These are phyloP conservation scores for Drosophila mojavensis DNA, from an alignment of 1,140 invertebrate genomes.

Conservation along the genomic window DNA sequence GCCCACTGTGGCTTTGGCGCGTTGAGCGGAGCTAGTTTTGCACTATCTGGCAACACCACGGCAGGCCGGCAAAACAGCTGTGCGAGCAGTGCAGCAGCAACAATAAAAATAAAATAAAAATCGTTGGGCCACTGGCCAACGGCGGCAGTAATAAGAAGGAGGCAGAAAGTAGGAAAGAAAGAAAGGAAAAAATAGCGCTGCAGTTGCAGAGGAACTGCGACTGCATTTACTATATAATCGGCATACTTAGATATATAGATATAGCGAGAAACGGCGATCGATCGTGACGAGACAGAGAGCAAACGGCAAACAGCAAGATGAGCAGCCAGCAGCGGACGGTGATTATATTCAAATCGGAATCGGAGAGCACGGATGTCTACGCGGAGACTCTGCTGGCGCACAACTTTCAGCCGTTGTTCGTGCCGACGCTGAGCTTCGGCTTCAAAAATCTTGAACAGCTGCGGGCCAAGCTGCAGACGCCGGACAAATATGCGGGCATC, in stretches of 20 bases:
- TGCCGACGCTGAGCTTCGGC: conserved; percentile 85
- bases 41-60: conserved; percentile 25
- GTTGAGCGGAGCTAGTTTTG: background rate
- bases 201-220: background rate
- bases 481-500: conserved; percentile 85
- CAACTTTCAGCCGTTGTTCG: conserved; percentile 85
- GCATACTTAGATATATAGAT: background rate
- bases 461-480: conserved; percentile 76
- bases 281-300: background rate
- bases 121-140: conserved; percentile 1
- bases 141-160: background rate
- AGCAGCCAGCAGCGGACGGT: conserved; percentile 82
- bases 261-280: background rate
- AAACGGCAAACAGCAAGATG: conserved; percentile 37
- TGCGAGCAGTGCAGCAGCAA: conserved; percentile 5
- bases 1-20: conserved; percentile 6
- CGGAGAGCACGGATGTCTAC: conserved; percentile 86
- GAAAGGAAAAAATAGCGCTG: background rate
- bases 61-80: conserved; percentile 25
- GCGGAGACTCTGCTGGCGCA: conserved; percentile 83
- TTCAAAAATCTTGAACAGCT: conserved; percentile 84
- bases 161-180: background rate
- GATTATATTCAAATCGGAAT: conserved; percentile 85
- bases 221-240: conserved; percentile 7
- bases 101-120: background rate